A percentile compares a stretch with the other conserved stretches of the same genome.
phyloP scores from a whole-genome alignment of 2,888 invertebrate genomes.

The Anticlea derivata region DNA sequence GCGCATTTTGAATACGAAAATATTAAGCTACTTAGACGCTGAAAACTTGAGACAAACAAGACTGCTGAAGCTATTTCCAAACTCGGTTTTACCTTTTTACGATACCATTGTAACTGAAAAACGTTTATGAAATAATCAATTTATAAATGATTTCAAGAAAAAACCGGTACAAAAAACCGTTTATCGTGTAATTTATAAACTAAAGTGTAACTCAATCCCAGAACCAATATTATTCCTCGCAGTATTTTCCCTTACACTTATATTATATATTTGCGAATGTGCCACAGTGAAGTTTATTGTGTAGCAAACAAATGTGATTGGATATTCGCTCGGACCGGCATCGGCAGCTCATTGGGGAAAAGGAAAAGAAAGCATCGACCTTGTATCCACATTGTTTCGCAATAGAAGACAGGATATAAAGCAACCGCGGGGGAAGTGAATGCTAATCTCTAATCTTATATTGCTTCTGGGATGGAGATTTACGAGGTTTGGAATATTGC shows the following conservation, averaged over 20 bases:
- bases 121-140: too few relatives aligned
- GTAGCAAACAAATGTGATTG: conserved; percentile 30
- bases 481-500: background rate
- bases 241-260: conserved; percentile 8
- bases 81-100: too few relatives aligned
- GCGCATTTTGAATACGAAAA: too few relatives aligned
- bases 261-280: conserved; percentile 18
- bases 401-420: conserved; percentile 13
- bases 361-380: conserved; percentile 4
- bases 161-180: background rate
- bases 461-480: conserved; percentile 4
- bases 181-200: too few relatives aligned
- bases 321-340: conserved; percentile 20
- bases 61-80: too few relatives aligned
- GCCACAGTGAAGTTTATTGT: conserved; percentile 23
- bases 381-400: conserved; percentile 15
- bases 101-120: too few relatives aligned
- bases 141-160: too few relatives aligned
- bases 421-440: conserved; percentile 8
- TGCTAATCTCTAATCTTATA: conserved; percentile 17
- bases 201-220: background rate
- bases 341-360: conserved; percentile 21
- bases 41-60: too few relatives aligned
- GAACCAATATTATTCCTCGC: background rate
- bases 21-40: too few relatives aligned